These are phyloP conservation scores for Abrostola tripartita DNA, from an alignment of 2,888 invertebrate genomes.

Conservation along the genomic window DNA sequence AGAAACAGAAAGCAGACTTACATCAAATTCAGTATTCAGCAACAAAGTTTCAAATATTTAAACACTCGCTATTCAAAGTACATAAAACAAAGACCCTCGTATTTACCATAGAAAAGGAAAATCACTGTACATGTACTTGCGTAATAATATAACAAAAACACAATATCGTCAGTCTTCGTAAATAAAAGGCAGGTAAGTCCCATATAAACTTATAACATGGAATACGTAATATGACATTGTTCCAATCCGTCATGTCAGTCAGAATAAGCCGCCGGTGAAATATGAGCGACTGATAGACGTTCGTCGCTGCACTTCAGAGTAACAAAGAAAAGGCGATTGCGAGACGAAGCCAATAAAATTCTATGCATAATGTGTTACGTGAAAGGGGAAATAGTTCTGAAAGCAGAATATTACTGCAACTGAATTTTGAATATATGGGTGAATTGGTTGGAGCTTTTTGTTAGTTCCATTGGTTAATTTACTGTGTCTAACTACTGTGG, in stretches of 20 bases:
- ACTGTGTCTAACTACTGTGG: too few relatives aligned
- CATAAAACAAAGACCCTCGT: not conserved
- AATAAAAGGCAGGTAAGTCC: slow-evolving; percentile 13
- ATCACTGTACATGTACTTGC: not conserved
- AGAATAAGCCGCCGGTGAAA: slow-evolving; percentile 42
- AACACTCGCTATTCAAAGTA: too few relatives aligned
- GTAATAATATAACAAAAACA: slow-evolving; percentile 4
- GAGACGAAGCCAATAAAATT: slow-evolving; percentile 39
- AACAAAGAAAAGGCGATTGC: slow-evolving; percentile 40
- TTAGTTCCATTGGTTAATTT: too few relatives aligned
- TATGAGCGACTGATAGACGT: slow-evolving; percentile 47
- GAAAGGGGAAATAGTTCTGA: slow-evolving; percentile 18
- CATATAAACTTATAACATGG: slow-evolving; percentile 5
- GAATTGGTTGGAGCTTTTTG: not conserved
- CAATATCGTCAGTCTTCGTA: slow-evolving; percentile 14
- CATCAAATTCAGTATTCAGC: too few relatives aligned
- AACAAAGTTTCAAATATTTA: too few relatives aligned
- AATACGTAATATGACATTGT: slow-evolving; percentile 42
- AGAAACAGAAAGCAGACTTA: too few relatives aligned
- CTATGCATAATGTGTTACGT: slow-evolving; percentile 21
- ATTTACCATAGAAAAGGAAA: not conserved
- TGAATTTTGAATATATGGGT: not conserved
- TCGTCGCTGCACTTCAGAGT: slow-evolving; percentile 36
- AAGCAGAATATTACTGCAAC: not conserved
- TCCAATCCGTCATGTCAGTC: slow-evolving; percentile 54